Base-by-base conservation (phyloP, 2,797 vertebrate genomes). In the Odontamblyopus rebecca region DNA sequence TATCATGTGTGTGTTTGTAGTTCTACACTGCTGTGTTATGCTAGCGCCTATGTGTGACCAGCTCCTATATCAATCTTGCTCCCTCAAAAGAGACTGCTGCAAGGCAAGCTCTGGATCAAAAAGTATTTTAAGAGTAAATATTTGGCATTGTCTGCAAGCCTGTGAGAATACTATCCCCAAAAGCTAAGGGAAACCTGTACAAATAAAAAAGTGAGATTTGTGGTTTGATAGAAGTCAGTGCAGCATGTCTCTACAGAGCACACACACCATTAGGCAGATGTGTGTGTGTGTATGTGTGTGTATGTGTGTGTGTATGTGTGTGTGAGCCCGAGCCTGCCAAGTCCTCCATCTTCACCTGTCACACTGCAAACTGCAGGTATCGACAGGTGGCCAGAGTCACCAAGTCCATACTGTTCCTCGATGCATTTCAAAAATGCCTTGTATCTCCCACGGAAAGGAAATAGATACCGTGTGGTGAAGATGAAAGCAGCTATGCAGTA, bases 341-440 rank as follows among this genome's bases (percentile, higher is more conserved):
- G 73, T 73, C 23, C 32, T 82, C 74, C 69, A 82, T 84, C 73
- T 82, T 71, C 66, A 72, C 69, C 69, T 76, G 79, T 87, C 89
- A 75, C 51, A 50, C 68, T 69, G 66, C 79, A 68, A 63, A 75
- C 67, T 82, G 70, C 86, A 87, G 82, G 79, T 79, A 88, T 82
- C 53, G 63, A 81, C 83, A 85, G 75, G 78, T 77, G 80, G 76
- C 38, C 18, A 4, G 53, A 41, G 44, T 65, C 23, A 57, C 79
- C 71, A 13, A 53, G 44, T 72, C 71, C 30, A 60, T 68, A 72
- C 66, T 66, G 23, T 75, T 69, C 68, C 32, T 66, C 1, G 2
- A 48, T 30, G 62, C 48, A 72, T 71, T 82, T 74, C 61, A 65
- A 70, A 73, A 72, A 19, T 29, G 71, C 59, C 50, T 51, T 13